These are phyloP conservation scores for Paradisaea rubra DNA, from an alignment of 2,113 vertebrate genomes.

Conservation along the genomic window DNA sequence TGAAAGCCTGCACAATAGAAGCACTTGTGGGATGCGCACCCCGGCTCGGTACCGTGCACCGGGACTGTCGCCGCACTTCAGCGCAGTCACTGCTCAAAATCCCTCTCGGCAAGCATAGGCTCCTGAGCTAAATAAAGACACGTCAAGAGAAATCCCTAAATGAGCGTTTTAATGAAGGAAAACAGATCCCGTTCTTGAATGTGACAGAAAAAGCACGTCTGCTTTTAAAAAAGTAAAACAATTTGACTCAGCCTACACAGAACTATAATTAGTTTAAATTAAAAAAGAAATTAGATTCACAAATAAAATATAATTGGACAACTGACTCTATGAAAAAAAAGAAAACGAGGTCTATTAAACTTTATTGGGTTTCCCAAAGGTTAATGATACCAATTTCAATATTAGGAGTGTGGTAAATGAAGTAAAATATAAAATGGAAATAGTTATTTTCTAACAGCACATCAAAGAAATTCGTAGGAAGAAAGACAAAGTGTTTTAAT, in stretches of 20 bases:
- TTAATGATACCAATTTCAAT: conserved; percentile 73
- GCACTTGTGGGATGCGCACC: background rate
- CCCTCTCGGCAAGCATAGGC: background rate
- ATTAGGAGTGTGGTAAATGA: conserved; percentile 70
- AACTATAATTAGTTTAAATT: conserved; percentile 67
- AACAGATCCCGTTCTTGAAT: background rate
- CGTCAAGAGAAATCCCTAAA: background rate
- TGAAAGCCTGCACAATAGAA: background rate
- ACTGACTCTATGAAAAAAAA: conserved; percentile 70
- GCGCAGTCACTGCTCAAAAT: background rate
- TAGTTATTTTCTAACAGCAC: conserved; percentile 67
- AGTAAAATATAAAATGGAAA: conserved; percentile 71
- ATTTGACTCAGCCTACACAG: conserved; percentile 1
- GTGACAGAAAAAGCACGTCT: conserved; percentile 40
- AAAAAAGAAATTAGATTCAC: conserved; percentile 67
- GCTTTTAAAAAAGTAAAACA: conserved; percentile 50
- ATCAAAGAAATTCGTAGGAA: conserved; percentile 62
- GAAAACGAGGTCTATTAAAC: conserved; percentile 72
- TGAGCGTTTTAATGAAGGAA: background rate
- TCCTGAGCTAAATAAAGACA: background rate
- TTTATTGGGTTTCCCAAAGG: conserved; percentile 74
- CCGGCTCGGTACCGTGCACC: background rate
- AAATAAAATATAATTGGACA: conserved; percentile 75
- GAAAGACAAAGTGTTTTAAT: conserved; percentile 74
- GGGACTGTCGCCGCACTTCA: background rate